Evolutionary conservation across 2,797 vertebrate species (phyloP).

Genomic region (Loris lydekkerianus): DNA sequence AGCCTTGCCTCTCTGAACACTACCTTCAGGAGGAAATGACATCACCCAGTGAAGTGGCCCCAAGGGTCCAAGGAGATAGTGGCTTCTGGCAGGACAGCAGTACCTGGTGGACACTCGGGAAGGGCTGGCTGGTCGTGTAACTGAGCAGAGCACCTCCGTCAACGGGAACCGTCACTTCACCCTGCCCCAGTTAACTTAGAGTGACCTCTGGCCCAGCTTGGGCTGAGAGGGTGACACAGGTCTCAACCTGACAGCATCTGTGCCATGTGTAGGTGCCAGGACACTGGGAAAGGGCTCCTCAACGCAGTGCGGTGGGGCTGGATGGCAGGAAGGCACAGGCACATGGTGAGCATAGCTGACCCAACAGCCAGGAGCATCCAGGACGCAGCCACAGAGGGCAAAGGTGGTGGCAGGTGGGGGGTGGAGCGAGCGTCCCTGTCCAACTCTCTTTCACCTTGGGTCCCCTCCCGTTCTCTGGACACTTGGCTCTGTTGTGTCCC

Average conservation of each 20-base stretch:
- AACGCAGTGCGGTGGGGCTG: background rate
- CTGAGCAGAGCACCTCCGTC: background rate
- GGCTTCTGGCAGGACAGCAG: background rate
- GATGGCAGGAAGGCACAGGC: background rate
- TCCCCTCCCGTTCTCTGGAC: accelerated
- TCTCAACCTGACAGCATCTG: no score
- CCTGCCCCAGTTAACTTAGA: background rate
- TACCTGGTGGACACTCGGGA: background rate
- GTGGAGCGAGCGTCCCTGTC: background rate
- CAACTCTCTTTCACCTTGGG: no score
- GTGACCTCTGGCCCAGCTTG: no score
- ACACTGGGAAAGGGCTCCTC: background rate
- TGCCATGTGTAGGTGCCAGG: no score
- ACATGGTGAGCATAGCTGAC: no score
- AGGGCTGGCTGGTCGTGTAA: no score
- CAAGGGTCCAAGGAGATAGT: background rate
- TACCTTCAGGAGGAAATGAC: background rate
- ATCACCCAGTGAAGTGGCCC: background rate
- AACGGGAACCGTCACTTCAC: background rate
- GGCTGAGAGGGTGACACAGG: no score
- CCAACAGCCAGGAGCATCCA: background rate
- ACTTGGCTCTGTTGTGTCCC: accelerated
- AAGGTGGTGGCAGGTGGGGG: accelerated
- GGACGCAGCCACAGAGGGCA: background rate
- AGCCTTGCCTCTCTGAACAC: background rate